phyloP scores from a whole-genome alignment of 2,113 vertebrate genomes.

The Phoenicopterus ruber region DNA sequence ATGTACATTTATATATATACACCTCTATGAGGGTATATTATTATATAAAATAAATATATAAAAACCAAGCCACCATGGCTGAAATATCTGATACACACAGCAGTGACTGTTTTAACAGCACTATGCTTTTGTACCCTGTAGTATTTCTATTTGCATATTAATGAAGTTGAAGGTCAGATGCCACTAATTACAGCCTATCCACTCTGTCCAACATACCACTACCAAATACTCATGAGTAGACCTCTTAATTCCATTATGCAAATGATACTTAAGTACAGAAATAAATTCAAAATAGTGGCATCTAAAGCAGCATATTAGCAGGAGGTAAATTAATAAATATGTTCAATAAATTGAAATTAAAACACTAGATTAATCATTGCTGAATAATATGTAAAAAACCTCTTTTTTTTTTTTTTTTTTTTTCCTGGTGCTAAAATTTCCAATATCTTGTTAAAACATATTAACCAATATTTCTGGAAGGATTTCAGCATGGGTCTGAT shows the following conservation, averaged over 20 bases:
- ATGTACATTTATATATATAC: background rate
- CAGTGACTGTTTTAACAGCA: background rate
- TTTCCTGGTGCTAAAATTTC: background rate
- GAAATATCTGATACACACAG: background rate
- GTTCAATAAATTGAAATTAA: constrained; percentile 74
- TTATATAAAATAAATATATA: background rate
- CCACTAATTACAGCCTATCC: constrained; percentile 92
- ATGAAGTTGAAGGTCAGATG: constrained; percentile 95
- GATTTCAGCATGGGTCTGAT: background rate
- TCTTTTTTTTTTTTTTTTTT: background rate
- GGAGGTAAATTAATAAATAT: constrained; percentile 79
- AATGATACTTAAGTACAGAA: constrained; percentile 82
- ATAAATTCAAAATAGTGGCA: constrained; percentile 78
- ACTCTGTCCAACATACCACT: constrained; percentile 86
- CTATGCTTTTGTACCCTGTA: constrained; percentile 72
- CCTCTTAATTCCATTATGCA: constrained; percentile 94
- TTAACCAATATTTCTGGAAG: constrained; percentile 21
- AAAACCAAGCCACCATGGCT: background rate
- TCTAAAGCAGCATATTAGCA: constrained; percentile 74
- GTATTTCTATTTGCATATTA: constrained; percentile 93
- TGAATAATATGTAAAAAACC: constrained; percentile 58
- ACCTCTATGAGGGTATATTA: background rate
- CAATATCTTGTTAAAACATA: constrained; percentile 23
- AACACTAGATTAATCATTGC: constrained; percentile 66
- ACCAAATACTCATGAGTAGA: constrained; percentile 83